phyloP scores from a whole-genome alignment of 35 echinoderm and acorn worm genomes.

The Amphiura filiformis region DNA sequence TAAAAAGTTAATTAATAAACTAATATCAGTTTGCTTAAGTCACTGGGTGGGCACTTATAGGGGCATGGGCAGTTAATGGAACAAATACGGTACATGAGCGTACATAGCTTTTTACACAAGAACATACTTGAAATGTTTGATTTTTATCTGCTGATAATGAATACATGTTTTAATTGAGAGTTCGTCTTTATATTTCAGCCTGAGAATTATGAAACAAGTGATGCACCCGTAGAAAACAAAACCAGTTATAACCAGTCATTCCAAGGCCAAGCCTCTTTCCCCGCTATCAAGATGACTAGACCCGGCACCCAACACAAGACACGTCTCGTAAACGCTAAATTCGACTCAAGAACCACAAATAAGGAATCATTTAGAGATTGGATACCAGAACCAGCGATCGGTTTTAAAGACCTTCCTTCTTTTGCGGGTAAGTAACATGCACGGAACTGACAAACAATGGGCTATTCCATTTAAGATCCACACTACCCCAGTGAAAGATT shows the following conservation, averaged over 20 bases:
- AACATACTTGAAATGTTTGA: too few relatives aligned
- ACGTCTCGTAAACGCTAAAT: conserved; percentile 57
- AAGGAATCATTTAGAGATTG: conserved; percentile 82
- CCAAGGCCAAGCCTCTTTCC: conserved; percentile 78
- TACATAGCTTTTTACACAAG: too few relatives aligned
- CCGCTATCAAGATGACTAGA: conserved; percentile 43
- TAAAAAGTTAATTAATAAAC: too few relatives aligned
- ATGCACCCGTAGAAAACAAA: conserved; percentile 57
- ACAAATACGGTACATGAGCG: too few relatives aligned
- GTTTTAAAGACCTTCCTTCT: conserved; percentile 87
- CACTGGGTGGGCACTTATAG: too few relatives aligned
- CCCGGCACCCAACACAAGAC: conserved; percentile 41
- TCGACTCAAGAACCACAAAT: conserved; percentile 81
- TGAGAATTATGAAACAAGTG: conserved; percentile 62
- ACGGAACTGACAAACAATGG: too few relatives aligned
- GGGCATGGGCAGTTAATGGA: too few relatives aligned
- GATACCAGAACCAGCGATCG: conserved; percentile 51
- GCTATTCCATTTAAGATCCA: too few relatives aligned
- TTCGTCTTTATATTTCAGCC: conserved; percentile 35
- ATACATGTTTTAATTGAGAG: too few relatives aligned
- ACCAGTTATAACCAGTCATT: conserved; percentile 76
- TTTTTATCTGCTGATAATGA: too few relatives aligned
- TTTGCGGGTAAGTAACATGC: conserved; percentile 77
- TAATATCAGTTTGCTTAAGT: too few relatives aligned
- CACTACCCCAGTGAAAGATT: too few relatives aligned